phyloP scores from a whole-genome alignment of 2,888 invertebrate species.

The Agonopterix heracliana region DNA sequence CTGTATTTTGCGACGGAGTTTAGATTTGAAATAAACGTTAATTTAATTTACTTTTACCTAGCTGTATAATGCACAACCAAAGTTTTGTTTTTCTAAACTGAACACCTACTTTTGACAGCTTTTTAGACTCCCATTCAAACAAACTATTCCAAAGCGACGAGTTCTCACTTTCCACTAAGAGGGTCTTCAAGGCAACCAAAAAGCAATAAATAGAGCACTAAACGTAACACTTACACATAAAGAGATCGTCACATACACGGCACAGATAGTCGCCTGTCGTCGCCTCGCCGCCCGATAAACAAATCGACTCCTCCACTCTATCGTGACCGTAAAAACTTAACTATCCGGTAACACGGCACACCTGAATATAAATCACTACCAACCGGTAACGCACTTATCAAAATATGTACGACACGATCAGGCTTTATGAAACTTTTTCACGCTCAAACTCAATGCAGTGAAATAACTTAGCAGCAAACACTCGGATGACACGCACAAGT shows the following conservation, averaged over 20 bases:
- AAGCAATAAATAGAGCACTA: conserved; percentile 63
- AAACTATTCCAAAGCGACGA: background rate
- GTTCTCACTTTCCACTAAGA: background rate
- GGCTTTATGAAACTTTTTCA: conserved; percentile 46
- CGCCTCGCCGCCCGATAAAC: conserved; percentile 63
- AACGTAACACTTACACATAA: conserved; percentile 68
- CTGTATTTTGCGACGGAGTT: no score
- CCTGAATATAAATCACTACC: conserved; percentile 65
- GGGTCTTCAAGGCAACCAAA: conserved; percentile 42
- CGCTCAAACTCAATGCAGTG: conserved; percentile 29
- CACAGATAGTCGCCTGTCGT: conserved; percentile 63
- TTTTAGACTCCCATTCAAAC: background rate
- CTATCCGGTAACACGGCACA: conserved; percentile 68
- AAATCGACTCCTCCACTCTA: conserved; percentile 64
- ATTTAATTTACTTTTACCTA: no score
- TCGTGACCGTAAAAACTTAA: conserved; percentile 69
- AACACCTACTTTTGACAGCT: no score
- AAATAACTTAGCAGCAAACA: conserved; percentile 24
- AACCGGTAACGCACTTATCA: conserved; percentile 59
- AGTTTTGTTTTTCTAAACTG: no score
- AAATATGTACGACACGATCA: conserved; percentile 63
- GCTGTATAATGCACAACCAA: no score
- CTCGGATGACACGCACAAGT: conserved; percentile 39
- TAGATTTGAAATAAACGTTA: no score
- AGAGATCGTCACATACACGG: conserved; percentile 51